Percentiles rank a stretch among this genome's conserved stretches.
Evolutionary conservation across 2,888 invertebrate species (phyloP).

Genomic region (Trisateles emortualis): DNA sequence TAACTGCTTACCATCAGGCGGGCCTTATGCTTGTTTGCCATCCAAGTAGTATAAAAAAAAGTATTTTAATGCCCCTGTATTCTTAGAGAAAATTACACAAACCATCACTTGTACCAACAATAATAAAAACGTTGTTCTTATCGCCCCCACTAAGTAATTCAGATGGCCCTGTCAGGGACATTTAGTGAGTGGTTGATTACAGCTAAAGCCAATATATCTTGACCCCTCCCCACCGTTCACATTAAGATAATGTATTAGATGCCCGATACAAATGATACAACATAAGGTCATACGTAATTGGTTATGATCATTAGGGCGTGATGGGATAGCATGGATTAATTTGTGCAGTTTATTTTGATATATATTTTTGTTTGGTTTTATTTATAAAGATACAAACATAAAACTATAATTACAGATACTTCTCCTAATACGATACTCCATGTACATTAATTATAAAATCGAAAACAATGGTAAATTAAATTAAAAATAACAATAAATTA

Average conservation of each 20-base stretch:
- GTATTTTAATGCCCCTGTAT: constrained; percentile 8
- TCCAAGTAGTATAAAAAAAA: too few relatives aligned
- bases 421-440: too few relatives aligned
- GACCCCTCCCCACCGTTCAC: constrained; percentile 53
- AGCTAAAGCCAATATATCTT: constrained; percentile 64
- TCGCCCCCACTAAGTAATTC: constrained; percentile 80
- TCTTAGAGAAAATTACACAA: constrained; percentile 47
- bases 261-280: constrained; percentile 28
- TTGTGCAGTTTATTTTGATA: constrained; percentile 28
- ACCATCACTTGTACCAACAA: constrained; percentile 70
- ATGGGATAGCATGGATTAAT: constrained; percentile 34
- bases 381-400: too few relatives aligned
- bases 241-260: constrained; percentile 52
- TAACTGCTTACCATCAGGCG: too few relatives aligned
- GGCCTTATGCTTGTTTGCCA: too few relatives aligned
- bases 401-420: too few relatives aligned
- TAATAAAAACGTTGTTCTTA: constrained; percentile 81
- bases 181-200: constrained; percentile 74
- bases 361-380: constrained; percentile 15
- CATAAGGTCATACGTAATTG: constrained; percentile 49
- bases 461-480: too few relatives aligned
- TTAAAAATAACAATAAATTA: too few relatives aligned
- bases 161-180: constrained; percentile 69
- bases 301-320: constrained; percentile 47
- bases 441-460: too few relatives aligned